These are phyloP conservation scores for Chaitophorus viminalis DNA, from an alignment of 2,888 invertebrate species.

Conservation along the genomic window DNA sequence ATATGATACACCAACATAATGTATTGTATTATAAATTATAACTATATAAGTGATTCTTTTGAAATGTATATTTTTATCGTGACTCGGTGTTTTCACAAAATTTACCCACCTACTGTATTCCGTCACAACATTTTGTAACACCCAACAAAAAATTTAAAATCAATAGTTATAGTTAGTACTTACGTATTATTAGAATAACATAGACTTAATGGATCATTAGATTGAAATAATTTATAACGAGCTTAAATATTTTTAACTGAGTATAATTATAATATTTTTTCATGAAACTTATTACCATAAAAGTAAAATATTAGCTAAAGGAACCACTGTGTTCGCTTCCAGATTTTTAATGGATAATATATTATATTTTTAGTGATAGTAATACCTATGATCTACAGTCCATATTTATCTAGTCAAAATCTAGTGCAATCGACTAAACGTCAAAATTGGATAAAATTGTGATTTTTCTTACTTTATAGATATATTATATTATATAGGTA, in stretches of 20 bases:
- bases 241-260: conserved; percentile 40
- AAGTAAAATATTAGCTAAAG: not conserved
- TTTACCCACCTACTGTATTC: not conserved
- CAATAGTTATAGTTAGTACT: not conserved
- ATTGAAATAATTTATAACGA: conserved; percentile 22
- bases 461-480: not conserved
- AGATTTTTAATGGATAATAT: conserved; percentile 8
- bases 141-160: not conserved
- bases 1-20: no score
- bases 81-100: conserved; percentile 1
- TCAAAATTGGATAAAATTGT: conserved; percentile 17
- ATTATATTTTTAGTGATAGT: not conserved
- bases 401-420: conserved; percentile 40
- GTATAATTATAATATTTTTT: conserved; percentile 42
- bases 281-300: conserved; percentile 38
- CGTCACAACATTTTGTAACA: conserved; percentile 44
- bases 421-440: conserved; percentile 49
- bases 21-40: not conserved
- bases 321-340: not conserved
- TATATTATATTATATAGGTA: not conserved
- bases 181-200: not conserved
- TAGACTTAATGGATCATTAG: not conserved
- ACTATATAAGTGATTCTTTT: not conserved
- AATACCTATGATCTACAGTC: not conserved
- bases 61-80: conserved; percentile 30